phyloP scores from a whole-genome alignment of 2,888 invertebrate genomes.

The Carpatolechia fugitivella region DNA sequence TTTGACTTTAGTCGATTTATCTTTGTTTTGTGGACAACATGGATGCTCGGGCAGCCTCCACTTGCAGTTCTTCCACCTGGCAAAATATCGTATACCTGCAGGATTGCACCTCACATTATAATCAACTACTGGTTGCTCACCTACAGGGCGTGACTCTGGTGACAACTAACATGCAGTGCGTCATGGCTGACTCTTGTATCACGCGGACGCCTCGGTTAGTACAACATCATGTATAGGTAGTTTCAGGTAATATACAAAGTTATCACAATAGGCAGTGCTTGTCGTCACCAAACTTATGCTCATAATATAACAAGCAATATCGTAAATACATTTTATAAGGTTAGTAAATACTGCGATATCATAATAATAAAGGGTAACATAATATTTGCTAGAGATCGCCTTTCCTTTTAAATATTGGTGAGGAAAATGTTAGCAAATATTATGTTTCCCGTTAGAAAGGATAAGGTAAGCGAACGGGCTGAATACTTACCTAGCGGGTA shows the following conservation, averaged over 20 bases:
- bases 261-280: conserved; percentile 29
- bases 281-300: conserved; percentile 26
- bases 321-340: conserved; percentile 3
- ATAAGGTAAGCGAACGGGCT: neutral
- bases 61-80: conserved; percentile 91
- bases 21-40: conserved; percentile 82
- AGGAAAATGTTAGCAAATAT: conserved; percentile 37
- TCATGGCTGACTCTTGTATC: conserved; percentile 1
- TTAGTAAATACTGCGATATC: conserved; percentile 1
- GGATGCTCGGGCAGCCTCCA: conserved; percentile 85
- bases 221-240: neutral
- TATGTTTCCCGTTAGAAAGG: conserved; percentile 33
- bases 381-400: conserved; percentile 33
- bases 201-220: conserved; percentile 15
- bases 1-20: conserved; percentile 73
- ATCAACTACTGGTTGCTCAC: conserved; percentile 73
- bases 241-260: conserved; percentile 11
- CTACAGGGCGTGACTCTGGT: conserved; percentile 52
- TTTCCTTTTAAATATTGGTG: conserved; percentile 7
- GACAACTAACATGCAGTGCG: conserved; percentile 56
- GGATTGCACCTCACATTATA: conserved; percentile 79
- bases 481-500: conserved; percentile 91
- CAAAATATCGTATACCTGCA: conserved; percentile 90
- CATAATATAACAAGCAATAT: conserved; percentile 7
- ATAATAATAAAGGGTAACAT: conserved; percentile 25